A percentile compares a stretch with the other conserved stretches of the same genome.
These are phyloP conservation scores for Mnemiopsis leidyi DNA, from an alignment of 37 sponge, comb jelly and placozoan species.

Conservation along the genomic window DNA sequence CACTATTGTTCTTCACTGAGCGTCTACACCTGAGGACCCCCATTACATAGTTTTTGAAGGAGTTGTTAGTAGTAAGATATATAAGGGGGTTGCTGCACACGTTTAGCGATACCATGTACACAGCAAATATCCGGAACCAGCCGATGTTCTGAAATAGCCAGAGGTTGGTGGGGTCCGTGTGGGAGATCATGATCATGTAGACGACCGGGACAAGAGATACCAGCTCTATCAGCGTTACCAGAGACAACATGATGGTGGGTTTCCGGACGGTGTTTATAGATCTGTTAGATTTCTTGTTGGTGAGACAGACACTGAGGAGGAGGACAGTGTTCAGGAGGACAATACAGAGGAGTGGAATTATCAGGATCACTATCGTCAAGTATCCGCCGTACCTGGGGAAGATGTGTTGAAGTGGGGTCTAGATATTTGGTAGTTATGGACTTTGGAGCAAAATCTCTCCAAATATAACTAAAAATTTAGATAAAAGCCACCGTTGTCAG, in stretches of 20 bases:
- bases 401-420: no score
- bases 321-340: neutral
- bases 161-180: neutral
- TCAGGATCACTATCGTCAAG: neutral
- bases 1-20: neutral
- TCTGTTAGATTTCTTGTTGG: slow-evolving; percentile 24
- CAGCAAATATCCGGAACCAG: slow-evolving; percentile 7
- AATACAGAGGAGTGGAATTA: neutral
- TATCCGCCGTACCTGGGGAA: neutral
- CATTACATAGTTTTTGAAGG: neutral
- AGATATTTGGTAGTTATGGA: no score
- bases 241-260: slow-evolving; percentile 12
- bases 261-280: neutral
- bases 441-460: no score
- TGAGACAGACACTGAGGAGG: neutral
- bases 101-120: slow-evolving; percentile 28
- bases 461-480: no score
- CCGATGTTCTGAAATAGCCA: neutral
- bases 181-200: neutral
- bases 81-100: neutral
- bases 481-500: no score
- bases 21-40: neutral
- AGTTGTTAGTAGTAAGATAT: neutral
- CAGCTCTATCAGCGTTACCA: neutral
- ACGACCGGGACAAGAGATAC: neutral